Evolutionary conservation across 2,113 vertebrate species (phyloP), one percentile per base, ranked within the genome.

Genomic region (Lagenorhynchus albirostris): DNA sequence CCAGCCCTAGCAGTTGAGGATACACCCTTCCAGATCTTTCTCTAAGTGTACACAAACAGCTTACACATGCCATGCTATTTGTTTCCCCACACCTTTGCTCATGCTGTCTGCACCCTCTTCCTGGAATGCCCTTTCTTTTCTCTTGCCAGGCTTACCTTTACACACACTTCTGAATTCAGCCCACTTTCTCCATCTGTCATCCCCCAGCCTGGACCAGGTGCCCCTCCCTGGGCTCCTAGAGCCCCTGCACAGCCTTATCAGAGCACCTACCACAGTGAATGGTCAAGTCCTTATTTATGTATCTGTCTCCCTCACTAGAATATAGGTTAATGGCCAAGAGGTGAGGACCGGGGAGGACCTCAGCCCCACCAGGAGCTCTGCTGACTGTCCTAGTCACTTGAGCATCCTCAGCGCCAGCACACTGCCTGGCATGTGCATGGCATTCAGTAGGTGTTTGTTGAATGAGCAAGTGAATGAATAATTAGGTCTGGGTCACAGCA

Each of bases 21-120:
- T 7, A 60, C 36, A 10, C 71, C 65, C 73, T 95, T 90, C 31
- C 36, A 62, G 83, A 83, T 58, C 74, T 68, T 81, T 91, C 91
- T 87, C 41, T 47, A 23, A 91, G 79, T 10, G 3, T 33, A 68
- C 14, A 70, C 84, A 81, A 53, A 76, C 25, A 73, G 55, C 25
- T 55, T 26, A 8, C 44, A 12, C 14, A 2, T 58, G 53, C 79
- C 1, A 4, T 6, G 60, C 47, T 67, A 15, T 44, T 86, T 60
- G 58, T 47, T 58, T 71, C 41, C 26, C 36, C 36, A 47, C 9
- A 36, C 18, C 53, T 95, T 74, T 53, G 65, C 44, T 50, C 92
- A 13, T 1, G 41, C 60, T 20, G 9, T 84, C 67, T 44, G 2
- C 26, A n/a, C 12, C 41, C 38, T 67, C 55, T 82, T 58, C 87